Evolutionary conservation across 2,113 vertebrate species (phyloP).

Genomic region (Haemorhous mexicanus): DNA sequence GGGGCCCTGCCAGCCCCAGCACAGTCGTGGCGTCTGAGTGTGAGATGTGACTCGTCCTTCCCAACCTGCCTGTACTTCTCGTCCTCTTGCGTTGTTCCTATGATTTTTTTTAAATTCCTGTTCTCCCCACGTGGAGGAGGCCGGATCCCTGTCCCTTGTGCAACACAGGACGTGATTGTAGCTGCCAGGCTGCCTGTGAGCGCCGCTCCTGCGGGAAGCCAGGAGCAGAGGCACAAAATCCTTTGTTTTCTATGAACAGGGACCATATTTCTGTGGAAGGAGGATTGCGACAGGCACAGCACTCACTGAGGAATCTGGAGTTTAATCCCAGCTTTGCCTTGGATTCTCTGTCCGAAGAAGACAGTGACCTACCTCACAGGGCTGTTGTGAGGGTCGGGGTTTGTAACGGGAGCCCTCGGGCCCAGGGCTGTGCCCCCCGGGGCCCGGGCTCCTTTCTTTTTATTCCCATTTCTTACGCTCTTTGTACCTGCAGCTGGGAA

Average conservation of each 20-base stretch:
- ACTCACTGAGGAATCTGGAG: background rate
- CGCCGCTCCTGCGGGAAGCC: constrained; percentile 3
- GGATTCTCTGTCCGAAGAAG: constrained; percentile 10
- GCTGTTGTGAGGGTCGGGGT: constrained; percentile 16
- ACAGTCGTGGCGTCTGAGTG: background rate
- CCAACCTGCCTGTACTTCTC: background rate
- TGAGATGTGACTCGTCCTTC: constrained; percentile 27
- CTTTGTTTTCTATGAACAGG: constrained; percentile 27
- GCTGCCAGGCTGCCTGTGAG: background rate
- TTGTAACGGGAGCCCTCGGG: background rate
- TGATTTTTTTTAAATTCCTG: background rate
- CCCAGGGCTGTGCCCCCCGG: background rate
- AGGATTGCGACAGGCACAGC: background rate
- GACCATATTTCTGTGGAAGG: constrained; percentile 7
- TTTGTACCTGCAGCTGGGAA: background rate
- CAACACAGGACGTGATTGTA: background rate
- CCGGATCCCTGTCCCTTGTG: background rate
- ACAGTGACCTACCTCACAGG: constrained; percentile 46
- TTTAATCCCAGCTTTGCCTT: constrained; percentile 1
- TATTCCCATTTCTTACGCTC: constrained; percentile 28
- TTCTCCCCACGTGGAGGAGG: background rate
- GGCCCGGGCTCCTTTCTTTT: background rate
- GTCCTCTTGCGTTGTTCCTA: background rate
- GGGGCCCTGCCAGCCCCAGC: background rate
- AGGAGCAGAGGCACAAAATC: background rate